Evolutionary conservation across 2,888 invertebrate species (phyloP).

Genomic region (Himalopsyche kuldschensis): DNA sequence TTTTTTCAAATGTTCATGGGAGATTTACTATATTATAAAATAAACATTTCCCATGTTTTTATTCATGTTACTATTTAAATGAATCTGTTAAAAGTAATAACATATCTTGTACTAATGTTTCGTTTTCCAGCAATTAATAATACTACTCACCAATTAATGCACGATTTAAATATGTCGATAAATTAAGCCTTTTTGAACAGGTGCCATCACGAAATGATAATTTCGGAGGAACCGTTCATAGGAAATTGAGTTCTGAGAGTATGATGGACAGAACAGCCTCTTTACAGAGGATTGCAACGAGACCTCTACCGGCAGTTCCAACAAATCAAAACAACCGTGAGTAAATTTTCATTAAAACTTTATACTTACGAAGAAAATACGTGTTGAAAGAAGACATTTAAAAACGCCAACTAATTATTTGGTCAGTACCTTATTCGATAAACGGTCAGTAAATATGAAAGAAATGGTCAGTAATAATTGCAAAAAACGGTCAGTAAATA

Average conservation of each 20-base stretch:
- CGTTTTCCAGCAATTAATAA: not conserved
- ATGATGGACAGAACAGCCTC: slow-evolving; percentile 31
- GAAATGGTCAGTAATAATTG: too few species aligned
- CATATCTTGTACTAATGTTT: not conserved
- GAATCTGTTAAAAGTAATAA: not conserved
- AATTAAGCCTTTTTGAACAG: slow-evolving; percentile 33
- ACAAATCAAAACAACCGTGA: slow-evolving; percentile 24
- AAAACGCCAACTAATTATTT: too few species aligned
- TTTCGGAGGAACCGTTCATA: slow-evolving; percentile 34
- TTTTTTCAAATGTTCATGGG: too few species aligned
- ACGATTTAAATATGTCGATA: not conserved
- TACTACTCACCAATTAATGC: not conserved
- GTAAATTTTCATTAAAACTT: not conserved
- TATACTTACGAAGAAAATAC: not conserved
- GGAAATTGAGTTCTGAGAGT: slow-evolving; percentile 27
- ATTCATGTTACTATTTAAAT: too few species aligned
- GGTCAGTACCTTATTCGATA: too few species aligned
- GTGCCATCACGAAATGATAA: slow-evolving; percentile 36
- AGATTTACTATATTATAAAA: too few species aligned
- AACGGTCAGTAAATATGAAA: too few species aligned
- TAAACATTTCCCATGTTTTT: too few species aligned
- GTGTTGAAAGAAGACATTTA: not conserved
- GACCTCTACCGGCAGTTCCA: slow-evolving; percentile 40
- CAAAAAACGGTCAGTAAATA: too few species aligned
- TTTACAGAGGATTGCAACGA: slow-evolving; percentile 34